A percentile compares a stretch with the other conserved stretches of the same genome.
These are phyloP conservation scores for Galbula dea DNA, from an alignment of 2,113 vertebrate species.

Conservation along the genomic window DNA sequence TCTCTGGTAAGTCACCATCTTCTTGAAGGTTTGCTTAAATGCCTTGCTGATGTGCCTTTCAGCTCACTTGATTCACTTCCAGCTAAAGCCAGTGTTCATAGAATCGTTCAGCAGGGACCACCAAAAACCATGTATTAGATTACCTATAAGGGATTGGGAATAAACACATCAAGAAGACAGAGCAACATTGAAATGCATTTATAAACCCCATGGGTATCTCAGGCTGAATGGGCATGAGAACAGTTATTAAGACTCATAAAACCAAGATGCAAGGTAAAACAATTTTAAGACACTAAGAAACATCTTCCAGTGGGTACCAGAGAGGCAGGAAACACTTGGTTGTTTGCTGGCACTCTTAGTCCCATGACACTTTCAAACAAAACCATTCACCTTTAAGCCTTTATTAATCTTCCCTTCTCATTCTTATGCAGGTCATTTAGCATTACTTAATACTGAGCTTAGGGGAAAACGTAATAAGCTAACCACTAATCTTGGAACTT, in stretches of 20 bases:
- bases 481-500: slow-evolving; percentile 11
- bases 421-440: neutral
- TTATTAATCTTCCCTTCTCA: slow-evolving; percentile 23
- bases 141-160: neutral
- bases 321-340: too few relatives aligned
- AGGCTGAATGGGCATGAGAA: neutral
- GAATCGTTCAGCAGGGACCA: neutral
- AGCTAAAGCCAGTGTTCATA: neutral
- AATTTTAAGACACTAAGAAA: neutral
- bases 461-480: neutral
- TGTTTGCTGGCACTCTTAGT: neutral
- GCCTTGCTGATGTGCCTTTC: neutral
- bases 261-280: neutral
- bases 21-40: neutral
- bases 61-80: neutral
- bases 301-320: neutral
- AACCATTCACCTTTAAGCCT: neutral
- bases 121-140: neutral
- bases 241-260: neutral
- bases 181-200: neutral
- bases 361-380: neutral
- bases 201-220: neutral
- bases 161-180: neutral
- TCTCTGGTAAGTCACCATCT: neutral
- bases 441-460: neutral